Percentiles rank a stretch among this genome's conserved stretches.
phyloP scores from a whole-genome alignment of 2,888 invertebrate species.

The Luperina nickerlii region DNA sequence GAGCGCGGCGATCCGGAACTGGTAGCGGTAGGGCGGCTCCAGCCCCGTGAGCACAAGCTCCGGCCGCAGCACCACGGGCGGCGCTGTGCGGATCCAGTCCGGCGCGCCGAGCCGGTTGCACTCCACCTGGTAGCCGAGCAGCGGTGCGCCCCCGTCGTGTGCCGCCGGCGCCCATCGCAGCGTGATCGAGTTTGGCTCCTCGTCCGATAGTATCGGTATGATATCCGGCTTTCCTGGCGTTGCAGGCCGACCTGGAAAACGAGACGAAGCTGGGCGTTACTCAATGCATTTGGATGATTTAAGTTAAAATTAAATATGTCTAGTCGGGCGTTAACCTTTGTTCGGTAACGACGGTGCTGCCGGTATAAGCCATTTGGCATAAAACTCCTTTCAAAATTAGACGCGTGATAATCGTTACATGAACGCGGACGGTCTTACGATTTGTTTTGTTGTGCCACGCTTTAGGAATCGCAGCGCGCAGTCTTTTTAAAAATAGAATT shows the following conservation, averaged over 20 bases:
- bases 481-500: conserved; percentile 87
- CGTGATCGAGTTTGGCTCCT: conserved; percentile 95
- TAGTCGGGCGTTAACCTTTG: conserved; percentile 71
- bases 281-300: conserved; percentile 51
- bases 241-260: conserved; percentile 92
- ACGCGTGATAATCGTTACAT: conserved; percentile 87
- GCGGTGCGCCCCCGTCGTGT: conserved; percentile 96
- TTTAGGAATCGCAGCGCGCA: conserved; percentile 84
- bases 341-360: conserved; percentile 66
- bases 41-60: conserved; percentile 95
- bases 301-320: conserved; percentile 62
- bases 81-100: conserved; percentile 95
- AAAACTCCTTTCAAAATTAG: conserved; percentile 86
- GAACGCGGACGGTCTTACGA: conserved; percentile 86
- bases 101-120: conserved; percentile 92
- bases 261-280: conserved; percentile 48
- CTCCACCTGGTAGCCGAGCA: conserved; percentile 95
- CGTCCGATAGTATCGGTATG: conserved; percentile 92
- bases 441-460: conserved; percentile 90
- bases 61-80: conserved; percentile 92
- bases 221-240: conserved; percentile 96
- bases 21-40: conserved; percentile 96
- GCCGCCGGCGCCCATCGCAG: conserved; percentile 95
- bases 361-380: conserved; percentile 80
- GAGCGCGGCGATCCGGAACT: conserved; percentile 97